Conservation (phyloP, 2,888 invertebrate genomes). For the Drosophila multiciliata region DNA sequence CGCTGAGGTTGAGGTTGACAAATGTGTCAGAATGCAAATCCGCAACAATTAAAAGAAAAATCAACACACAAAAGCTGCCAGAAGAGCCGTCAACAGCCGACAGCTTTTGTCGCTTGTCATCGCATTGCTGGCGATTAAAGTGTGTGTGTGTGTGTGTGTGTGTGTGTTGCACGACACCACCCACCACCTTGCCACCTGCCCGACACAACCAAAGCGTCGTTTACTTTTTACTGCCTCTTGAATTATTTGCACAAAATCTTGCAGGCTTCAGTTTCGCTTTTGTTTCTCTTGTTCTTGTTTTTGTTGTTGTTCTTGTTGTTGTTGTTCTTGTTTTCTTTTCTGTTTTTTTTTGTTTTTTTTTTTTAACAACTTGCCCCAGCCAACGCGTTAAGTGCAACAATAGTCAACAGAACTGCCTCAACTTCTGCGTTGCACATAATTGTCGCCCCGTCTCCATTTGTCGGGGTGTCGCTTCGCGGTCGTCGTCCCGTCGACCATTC, state of each 20-base stretch:
- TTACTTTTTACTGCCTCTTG: slow-evolving; percentile 70
- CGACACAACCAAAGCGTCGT: slow-evolving; percentile 32
- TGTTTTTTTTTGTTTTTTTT: slow-evolving; percentile 2
- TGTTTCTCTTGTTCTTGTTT: slow-evolving; percentile 29
- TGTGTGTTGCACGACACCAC: slow-evolving; percentile 1
- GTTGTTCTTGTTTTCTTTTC: background rate
- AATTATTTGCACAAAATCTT: slow-evolving; percentile 79
- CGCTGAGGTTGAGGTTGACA: slow-evolving; percentile 83
- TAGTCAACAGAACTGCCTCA: slow-evolving; percentile 15
- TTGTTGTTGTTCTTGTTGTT: background rate
- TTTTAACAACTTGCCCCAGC: slow-evolving; percentile 1
- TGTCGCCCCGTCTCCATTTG: slow-evolving; percentile 27
- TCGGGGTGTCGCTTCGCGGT: slow-evolving; percentile 60
- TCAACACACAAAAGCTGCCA: slow-evolving; percentile 81
- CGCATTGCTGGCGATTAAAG: slow-evolving; percentile 56
- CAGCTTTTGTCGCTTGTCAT: slow-evolving; percentile 67
- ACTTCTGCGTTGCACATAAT: slow-evolving; percentile 38
- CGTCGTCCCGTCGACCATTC: slow-evolving; percentile 7
- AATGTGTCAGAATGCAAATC: slow-evolving; percentile 85
- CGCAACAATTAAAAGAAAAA: slow-evolving; percentile 85
- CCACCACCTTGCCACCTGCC: slow-evolving; percentile 10
- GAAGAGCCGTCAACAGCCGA: slow-evolving; percentile 60
- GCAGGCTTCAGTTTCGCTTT: slow-evolving; percentile 47
- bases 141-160: slow-evolving; percentile 9
- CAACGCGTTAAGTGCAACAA: slow-evolving; percentile 44